These are phyloP conservation scores for Mythimna pallens DNA, from an alignment of 2,888 invertebrate species.

Conservation along the genomic window DNA sequence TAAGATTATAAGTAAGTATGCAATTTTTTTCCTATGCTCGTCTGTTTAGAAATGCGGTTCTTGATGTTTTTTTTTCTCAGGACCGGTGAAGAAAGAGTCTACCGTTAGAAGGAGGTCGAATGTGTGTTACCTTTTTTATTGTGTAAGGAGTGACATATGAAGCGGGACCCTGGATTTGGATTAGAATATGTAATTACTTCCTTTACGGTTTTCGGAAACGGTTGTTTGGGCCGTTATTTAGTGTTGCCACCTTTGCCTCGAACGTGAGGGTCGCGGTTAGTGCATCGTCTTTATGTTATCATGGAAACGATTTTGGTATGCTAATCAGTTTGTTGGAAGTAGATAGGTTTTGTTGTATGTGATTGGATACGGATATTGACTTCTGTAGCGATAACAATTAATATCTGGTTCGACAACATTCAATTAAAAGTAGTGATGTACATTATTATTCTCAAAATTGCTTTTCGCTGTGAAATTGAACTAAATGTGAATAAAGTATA, in stretches of 20 bases:
- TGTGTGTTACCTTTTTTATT: conserved; percentile 82
- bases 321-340: conserved; percentile 59
- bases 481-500: not conserved
- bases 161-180: conserved; percentile 86
- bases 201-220: conserved; percentile 90
- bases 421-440: conserved; percentile 11
- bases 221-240: conserved; percentile 80
- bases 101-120: conserved; percentile 86
- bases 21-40: conserved; percentile 81
- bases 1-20: conserved; percentile 85
- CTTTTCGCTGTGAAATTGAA: not conserved
- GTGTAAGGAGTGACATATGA: conserved; percentile 88
- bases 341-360: conserved; percentile 32
- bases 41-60: conserved; percentile 81
- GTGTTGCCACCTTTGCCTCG: conserved; percentile 77
- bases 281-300: conserved; percentile 64
- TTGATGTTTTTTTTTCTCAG: conserved; percentile 88
- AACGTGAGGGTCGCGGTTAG: conserved; percentile 66
- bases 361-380: conserved; percentile 45
- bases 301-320: conserved; percentile 63
- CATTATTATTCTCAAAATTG: not conserved
- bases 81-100: conserved; percentile 77
- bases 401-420: conserved; percentile 22
- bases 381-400: conserved; percentile 18
- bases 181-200: conserved; percentile 91